These are phyloP conservation scores for Melanotaenia duboulayi DNA, from an alignment of 2,113 vertebrate species.

Conservation along the genomic window DNA sequence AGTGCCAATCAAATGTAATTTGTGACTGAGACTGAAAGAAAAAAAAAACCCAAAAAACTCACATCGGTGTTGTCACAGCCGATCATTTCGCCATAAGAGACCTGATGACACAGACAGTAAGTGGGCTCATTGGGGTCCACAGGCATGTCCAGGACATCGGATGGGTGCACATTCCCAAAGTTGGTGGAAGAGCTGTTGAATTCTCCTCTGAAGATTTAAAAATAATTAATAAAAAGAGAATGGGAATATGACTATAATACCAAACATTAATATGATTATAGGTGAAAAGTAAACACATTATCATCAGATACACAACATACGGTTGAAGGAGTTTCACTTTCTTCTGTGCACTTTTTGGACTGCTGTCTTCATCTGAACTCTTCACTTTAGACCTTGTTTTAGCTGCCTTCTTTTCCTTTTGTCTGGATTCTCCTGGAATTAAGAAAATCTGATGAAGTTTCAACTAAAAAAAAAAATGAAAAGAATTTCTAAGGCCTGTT, in stretches of 20 bases:
- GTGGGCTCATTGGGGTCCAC: conserved; percentile 99
- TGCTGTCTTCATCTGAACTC: conserved; percentile 92
- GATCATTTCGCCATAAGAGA: conserved; percentile 99
- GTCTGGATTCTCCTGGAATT: conserved; percentile 85
- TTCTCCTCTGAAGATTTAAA: conserved; percentile 85
- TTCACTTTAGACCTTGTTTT: conserved; percentile 95
- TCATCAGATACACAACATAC: conserved; percentile 77
- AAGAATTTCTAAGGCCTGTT: too few relatives aligned
- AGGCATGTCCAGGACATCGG: conserved; percentile 98
- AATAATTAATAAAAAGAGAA: conserved; percentile 21
- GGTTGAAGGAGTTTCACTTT: conserved; percentile 94
- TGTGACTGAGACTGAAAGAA: background rate
- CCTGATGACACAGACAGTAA: conserved; percentile 98
- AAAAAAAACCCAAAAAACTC: conserved; percentile 77
- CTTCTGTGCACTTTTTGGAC: conserved; percentile 92
- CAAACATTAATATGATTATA: background rate
- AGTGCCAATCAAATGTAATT: background rate
- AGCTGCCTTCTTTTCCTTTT: conserved; percentile 93
- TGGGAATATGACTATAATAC: background rate
- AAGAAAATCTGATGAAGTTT: background rate
- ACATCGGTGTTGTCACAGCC: conserved; percentile 98
- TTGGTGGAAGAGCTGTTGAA: conserved; percentile 90
- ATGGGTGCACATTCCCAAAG: conserved; percentile 92
- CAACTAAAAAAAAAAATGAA: background rate
- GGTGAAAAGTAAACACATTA: background rate